Evolutionary conservation across 1,140 invertebrate species (phyloP).

Genomic region (Pararge aegeria): DNA sequence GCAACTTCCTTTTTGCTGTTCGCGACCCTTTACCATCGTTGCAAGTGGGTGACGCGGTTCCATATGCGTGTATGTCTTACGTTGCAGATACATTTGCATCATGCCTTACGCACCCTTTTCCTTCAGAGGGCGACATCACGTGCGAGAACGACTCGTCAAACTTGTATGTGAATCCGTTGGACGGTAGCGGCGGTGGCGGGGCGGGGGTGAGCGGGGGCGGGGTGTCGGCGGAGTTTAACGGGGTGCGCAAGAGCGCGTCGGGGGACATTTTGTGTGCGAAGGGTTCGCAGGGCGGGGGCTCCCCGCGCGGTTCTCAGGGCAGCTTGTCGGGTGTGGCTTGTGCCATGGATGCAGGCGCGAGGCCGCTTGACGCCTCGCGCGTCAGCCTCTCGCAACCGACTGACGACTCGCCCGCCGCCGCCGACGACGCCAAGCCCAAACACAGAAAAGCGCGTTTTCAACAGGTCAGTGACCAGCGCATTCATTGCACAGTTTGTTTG

Average conservation of each 20-base stretch:
- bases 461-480: conserved; percentile 80
- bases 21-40: conserved; percentile 37
- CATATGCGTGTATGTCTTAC: conserved; percentile 76
- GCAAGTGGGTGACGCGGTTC: conserved; percentile 53
- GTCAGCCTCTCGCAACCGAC: conserved; percentile 43
- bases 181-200: conserved; percentile 80
- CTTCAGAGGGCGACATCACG: conserved; percentile 90
- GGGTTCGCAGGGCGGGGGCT: conserved; percentile 70
- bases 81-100: conserved; percentile 94
- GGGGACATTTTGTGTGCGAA: conserved; percentile 83
- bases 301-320: conserved; percentile 61
- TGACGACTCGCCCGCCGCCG: conserved; percentile 44
- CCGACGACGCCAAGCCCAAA: conserved; percentile 82
- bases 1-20: background rate
- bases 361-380: conserved; percentile 48
- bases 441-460: conserved; percentile 93
- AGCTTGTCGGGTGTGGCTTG: conserved; percentile 46
- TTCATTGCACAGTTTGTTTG: background rate
- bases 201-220: conserved; percentile 77
- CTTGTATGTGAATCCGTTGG: conserved; percentile 95
- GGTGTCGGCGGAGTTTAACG: conserved; percentile 59
- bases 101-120: conserved; percentile 96
- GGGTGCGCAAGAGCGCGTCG: conserved; percentile 89
- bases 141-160: conserved; percentile 87
- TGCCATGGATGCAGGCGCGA: conserved; percentile 35